phyloP scores from a whole-genome alignment of 2,888 invertebrate genomes.

The Trichogramma evanescens region DNA sequence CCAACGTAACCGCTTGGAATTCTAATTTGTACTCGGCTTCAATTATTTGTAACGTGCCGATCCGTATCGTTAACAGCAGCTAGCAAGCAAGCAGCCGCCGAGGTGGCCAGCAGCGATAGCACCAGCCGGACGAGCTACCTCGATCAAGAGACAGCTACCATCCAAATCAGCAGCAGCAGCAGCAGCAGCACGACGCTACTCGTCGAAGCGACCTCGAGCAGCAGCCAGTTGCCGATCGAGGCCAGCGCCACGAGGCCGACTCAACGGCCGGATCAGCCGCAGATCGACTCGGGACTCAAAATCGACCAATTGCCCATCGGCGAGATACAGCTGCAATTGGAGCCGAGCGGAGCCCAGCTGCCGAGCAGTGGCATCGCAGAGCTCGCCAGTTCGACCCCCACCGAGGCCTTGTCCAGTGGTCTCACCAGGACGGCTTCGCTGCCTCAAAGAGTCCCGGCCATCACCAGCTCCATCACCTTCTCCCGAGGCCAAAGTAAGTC shows the following conservation, averaged over 20 bases:
- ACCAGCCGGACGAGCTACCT: not conserved
- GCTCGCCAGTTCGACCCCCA: constrained; percentile 36
- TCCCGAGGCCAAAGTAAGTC: constrained; percentile 34
- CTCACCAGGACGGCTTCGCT: constrained; percentile 19
- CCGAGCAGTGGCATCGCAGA: not conserved
- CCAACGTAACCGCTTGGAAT: too few species aligned
- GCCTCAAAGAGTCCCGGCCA: not conserved
- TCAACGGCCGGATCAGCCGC: not conserved
- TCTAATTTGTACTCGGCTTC: too few species aligned
- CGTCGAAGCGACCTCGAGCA: constrained; percentile 42
- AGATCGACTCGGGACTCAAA: not conserved
- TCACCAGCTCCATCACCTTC: constrained; percentile 31
- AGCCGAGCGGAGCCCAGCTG: constrained; percentile 29
- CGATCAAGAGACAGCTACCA: not conserved
- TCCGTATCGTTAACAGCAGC: too few species aligned
- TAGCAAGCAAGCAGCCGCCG: too few species aligned
- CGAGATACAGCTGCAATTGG: constrained; percentile 18
- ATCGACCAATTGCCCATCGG: not conserved
- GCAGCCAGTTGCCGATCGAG: constrained; percentile 30
- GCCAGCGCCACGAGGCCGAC: constrained; percentile 30
- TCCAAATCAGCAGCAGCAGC: constrained; percentile 12
- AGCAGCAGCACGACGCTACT: constrained; percentile 32
- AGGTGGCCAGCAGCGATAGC: not conserved
- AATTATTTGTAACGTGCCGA: too few species aligned
- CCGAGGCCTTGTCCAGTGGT: constrained; percentile 29